Evolutionary conservation across 2,113 vertebrate species (phyloP), one percentile per base, ranked within the genome.

Genomic region (Pseudois nayaur): DNA sequence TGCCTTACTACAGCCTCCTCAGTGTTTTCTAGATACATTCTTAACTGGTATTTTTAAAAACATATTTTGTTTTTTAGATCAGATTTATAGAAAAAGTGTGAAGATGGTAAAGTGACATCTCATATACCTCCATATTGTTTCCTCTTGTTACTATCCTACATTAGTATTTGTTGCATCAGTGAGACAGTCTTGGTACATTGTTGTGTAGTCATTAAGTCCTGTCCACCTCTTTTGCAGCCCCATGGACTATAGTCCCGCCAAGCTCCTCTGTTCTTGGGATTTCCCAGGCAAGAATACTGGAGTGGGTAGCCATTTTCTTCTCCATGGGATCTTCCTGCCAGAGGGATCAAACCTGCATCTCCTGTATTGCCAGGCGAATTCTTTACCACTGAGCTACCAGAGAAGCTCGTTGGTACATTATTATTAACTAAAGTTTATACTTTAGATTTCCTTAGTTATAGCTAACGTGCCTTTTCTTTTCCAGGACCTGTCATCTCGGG

Each of bases 81-180:
- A 87, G n/a, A 87, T 95, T 96, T 97, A 87, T 8, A 55, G 55
- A 88, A 95, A 95, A 83, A 76, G 29, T 48, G 3, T 50, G 94
- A 40, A 71, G 67, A 55, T 57, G 81, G 59, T 50, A 23, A 16
- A 91, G 33, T 83, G 54, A 64, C 52, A 88, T 94, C 54, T n/a
- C 8, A 8, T 78, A 36, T 78, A 50, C 19, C 13, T 43, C 1
- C 19, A 29, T n/a, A 33, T 4, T 8, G 4, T 14, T 48, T 36
- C 17, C 27, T 25, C 15, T 45, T 31, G 57, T 13, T 94, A 86
- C 71, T 3, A 40, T 33, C 17, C 60, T 85, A 9, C 14, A 27
- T 59, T 96, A 87, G 14, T 89, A 43, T 60, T 95, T 54, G 29
- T 78, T 95, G 76, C 2, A 87, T 55, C 92, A 76, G 40, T n/a